phyloP scores from a whole-genome alignment of 53 echinoderm and acorn worm genomes.

The Stichopus horrens region DNA sequence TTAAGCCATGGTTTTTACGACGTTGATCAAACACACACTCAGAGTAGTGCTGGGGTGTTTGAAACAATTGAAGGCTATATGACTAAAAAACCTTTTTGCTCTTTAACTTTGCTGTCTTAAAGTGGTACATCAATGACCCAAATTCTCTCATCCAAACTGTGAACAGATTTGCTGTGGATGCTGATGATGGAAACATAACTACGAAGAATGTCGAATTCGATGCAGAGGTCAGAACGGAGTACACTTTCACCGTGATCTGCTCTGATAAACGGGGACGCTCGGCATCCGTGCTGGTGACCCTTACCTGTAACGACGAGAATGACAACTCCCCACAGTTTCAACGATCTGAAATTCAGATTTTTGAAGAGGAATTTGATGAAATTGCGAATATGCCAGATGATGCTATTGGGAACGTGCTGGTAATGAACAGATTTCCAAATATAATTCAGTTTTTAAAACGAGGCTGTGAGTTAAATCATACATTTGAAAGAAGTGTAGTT shows the following conservation, averaged over 20 bases:
- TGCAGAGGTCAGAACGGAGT: neutral
- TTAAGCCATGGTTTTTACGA: too few relatives aligned
- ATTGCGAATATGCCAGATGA: neutral
- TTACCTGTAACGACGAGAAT: conserved; percentile 8
- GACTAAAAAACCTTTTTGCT: too few relatives aligned
- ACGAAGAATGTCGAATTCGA: neutral
- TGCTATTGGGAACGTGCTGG: conserved; percentile 21
- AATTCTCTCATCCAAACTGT: too few relatives aligned
- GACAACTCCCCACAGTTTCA: neutral
- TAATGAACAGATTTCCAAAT: neutral
- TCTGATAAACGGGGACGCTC: conserved; percentile 32
- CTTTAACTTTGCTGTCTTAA: too few relatives aligned
- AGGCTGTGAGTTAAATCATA: too few relatives aligned
- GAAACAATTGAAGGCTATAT: too few relatives aligned
- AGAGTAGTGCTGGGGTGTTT: too few relatives aligned
- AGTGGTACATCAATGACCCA: too few relatives aligned
- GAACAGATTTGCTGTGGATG: conserved; percentile 5
- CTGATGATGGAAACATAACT: neutral
- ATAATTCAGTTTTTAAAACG: too few relatives aligned
- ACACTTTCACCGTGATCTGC: conserved; percentile 15
- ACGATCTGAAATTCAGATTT: neutral
- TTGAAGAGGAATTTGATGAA: conserved; percentile 5
- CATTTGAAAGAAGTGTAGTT: too few relatives aligned
- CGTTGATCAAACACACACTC: too few relatives aligned
- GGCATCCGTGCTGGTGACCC: conserved; percentile 6